Base-by-base conservation (phyloP, 2,797 vertebrate species). In the Bovichtus variegatus region DNA sequence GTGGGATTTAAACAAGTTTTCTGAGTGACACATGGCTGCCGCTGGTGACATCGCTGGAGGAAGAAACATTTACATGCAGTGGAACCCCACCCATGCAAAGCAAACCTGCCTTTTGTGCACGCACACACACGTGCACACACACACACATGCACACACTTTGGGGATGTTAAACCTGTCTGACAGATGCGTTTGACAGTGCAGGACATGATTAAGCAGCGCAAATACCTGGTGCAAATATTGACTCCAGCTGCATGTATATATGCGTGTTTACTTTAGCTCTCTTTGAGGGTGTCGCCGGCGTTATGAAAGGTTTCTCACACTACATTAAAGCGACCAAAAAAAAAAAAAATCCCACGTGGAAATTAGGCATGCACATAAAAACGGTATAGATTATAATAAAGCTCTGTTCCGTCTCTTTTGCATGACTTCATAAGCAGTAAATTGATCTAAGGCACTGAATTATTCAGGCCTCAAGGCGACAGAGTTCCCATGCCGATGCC, bases 391-490 rank as follows among this genome's bases (percentile, higher is more conserved):
- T 84, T 16, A 81, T 76, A 76, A 71, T 47, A 69, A 78, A 65
- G 63, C 40, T 43, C 64, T 15, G 59, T 63, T 80, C 66, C 9
- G 50, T 77, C 60, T 69, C 43, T 76, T 67, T 73, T 71, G 69
- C 75, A 27, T 57, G 76, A 77, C 71, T 87, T 86, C 76, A 82
- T 71, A 66, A 75, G 89, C 65, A 51, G 82, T 88, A 74, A 78
- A 91, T 87, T 82, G 90, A 89, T 91, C 89, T 78, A 54, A 5
- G 84, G 34, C 31, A 0, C 74, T 91, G 87, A 92, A 92, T 91
- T 89, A 90, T 91, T 89, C 84, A 89, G 83, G 85, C 84, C 83
- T 82, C 60, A 29, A 18, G 84, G 84, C 71, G 74, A 80, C 80
- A 79, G 62, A 57, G 68, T 79, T 87, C 86, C 81, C 88, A 76